Evolutionary conservation across 2,888 invertebrate species (phyloP), one percentile per base, ranked within the genome.

Genomic region (Sericinus montela): DNA sequence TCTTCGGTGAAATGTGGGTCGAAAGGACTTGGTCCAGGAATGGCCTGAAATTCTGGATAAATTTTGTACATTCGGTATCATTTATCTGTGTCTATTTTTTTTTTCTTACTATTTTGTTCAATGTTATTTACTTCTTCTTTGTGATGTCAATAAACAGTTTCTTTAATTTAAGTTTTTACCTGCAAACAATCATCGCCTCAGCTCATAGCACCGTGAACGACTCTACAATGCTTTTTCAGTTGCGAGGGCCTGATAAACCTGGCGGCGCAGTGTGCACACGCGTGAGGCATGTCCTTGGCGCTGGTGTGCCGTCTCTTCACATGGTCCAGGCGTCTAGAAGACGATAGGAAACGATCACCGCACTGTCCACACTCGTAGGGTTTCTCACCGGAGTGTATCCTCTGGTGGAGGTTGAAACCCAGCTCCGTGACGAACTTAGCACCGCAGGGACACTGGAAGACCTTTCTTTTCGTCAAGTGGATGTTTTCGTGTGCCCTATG

Each of bases 221-320:
- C 56, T 34, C 67, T 52, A 37, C 68, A 76, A 57, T 89, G 89
- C 16, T 80, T 86, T 49, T 70, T 80, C 40, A 87, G 60, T 48
- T 84, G 80, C 46, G 77, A 81, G 0, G 88, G 87, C 13, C 83
- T 66, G 0, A 83, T 63, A 52, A 87, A 89, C 3, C 75, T 65
- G 0, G 85, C 80, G 0, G 67, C 53, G 48, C 89, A 89, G 32
- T 70, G 51, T 0, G 68, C 66, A 32, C 89, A 89, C 0, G 58
- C 71, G 32, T 85, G 81, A 0, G 73, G 67, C 62, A 77, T 69
- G 0, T 79, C 76, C 15, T 68, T 67, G 0, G 62, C 50, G 10
- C 67, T 69, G 44, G 68, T 72, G 38, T 87, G 85, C 11, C 70
- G 65, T n/a, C 86, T 56, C 50, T 84, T 85, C 0, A 80, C 59